Conservation (phyloP, 2,113 vertebrate species). For the Zosterops lateralis region DNA sequence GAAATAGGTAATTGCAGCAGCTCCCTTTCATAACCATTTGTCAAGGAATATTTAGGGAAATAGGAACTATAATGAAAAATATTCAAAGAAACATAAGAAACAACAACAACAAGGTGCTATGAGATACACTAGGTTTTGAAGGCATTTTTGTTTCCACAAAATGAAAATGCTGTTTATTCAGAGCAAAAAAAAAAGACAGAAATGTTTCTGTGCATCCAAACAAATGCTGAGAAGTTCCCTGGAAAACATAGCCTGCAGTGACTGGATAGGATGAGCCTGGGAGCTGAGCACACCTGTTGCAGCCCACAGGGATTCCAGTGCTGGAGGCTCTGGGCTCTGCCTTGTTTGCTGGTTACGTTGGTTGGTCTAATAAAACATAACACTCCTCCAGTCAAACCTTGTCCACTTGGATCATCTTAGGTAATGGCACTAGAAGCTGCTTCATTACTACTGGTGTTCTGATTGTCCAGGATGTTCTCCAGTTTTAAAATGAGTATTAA, state of each 20-base stretch:
- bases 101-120: not conserved
- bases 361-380: not conserved
- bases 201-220: not conserved
- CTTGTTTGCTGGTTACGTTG: not conserved
- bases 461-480: not conserved
- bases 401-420: not conserved
- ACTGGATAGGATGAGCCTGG: fast-evolving
- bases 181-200: not conserved
- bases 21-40: not conserved
- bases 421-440: not conserved
- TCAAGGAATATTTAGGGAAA: not conserved
- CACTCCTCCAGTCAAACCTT: not conserved
- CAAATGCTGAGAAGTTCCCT: not conserved
- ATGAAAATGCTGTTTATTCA: not conserved
- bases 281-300: fast-evolving
- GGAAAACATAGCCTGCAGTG: not conserved
- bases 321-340: not conserved
- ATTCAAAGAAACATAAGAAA: not conserved
- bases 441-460: not conserved
- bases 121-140: not conserved
- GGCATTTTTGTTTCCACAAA: not conserved
- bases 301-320: not conserved
- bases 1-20: not conserved
- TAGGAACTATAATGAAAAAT: not conserved
- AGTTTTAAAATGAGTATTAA: not conserved